phyloP scores from a whole-genome alignment of 23 tunicate species.

The Diplosoma virens region DNA sequence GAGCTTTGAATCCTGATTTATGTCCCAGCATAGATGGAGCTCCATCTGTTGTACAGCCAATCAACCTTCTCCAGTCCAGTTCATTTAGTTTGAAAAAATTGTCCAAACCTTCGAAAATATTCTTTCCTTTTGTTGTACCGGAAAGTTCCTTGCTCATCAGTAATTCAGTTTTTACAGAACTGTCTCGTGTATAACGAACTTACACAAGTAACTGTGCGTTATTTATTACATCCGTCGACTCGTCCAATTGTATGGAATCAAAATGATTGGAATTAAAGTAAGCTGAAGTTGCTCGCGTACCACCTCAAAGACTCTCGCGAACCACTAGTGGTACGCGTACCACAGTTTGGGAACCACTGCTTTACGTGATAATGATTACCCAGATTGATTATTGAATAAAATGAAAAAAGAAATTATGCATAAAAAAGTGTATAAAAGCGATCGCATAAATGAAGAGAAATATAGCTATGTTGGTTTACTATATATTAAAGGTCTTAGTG shows the following conservation, averaged over 20 bases:
- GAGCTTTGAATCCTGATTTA: conserved; percentile 59
- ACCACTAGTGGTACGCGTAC: no score
- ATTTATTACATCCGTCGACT: conserved; percentile 36
- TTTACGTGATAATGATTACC: no score
- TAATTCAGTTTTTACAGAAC: conserved; percentile 42
- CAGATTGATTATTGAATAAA: no score
- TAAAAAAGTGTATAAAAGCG: no score
- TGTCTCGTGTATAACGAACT: conserved; percentile 43
- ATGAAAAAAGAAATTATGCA: no score
- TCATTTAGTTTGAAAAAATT: conserved; percentile 54
- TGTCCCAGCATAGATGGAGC: conserved; percentile 58
- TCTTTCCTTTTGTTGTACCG: conserved; percentile 47
- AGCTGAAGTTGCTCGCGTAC: no score
- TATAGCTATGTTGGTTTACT: no score
- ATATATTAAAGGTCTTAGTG: no score
- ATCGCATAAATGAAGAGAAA: no score
- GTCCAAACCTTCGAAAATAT: conserved; percentile 24
- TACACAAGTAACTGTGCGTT: conserved; percentile 36
- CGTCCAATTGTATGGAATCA: conserved; percentile 37
- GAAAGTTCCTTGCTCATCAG: conserved; percentile 38
- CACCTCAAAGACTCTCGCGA: no score
- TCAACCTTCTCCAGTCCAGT: conserved; percentile 57
- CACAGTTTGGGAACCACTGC: no score
- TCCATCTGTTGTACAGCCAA: conserved; percentile 48
- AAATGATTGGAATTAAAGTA: no score